Evolutionary conservation across 2,113 vertebrate genomes (phyloP), one percentile per base, ranked within the genome.

Genomic region (Felis chaus): DNA sequence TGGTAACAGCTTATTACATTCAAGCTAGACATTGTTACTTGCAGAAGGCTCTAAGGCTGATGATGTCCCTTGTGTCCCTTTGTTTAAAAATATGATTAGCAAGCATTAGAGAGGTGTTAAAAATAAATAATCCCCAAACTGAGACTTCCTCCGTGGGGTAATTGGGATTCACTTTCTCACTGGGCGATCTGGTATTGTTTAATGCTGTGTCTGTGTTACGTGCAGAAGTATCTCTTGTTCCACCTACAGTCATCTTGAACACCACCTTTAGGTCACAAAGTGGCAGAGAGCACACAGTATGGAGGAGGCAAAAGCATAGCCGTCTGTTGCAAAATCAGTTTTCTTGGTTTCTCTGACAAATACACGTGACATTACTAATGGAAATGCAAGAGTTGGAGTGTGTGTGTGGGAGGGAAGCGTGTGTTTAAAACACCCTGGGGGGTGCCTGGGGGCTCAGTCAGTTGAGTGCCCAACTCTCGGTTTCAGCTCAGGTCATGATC

Each of bases 291-390:
- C 45, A 73, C 39, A 39, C 16, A 57, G 0, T 18, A 25, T 71
- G 57, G 45, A 90, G 86, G 36, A 48, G 27, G 27, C 48, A 84
- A 7, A 68, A 55, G 5, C 71, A 53, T 0, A 80, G 9, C 18
- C 19, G 55, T 36, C 68, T 91, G 39, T 39, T 45, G 31, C 23
- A 86, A 50, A 95, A 39, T 25, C 48, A 36, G 1, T 81, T 36
- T 25, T 84, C 84, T 94, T 92, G 68, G 7, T 78, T 86, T 96
- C 65, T 95, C 92, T 76, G n/a, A 88, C 81, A 92, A 87, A 69
- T 29, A 48, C 39, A n/a, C 2, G 1, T 7, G 73, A 14, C 21
- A 33, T 14, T 55, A 4, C 7, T 50, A 27, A 89, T 16, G 31
- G 27, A 82, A 61, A 69, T 45, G 12, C 5, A 79, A 63, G 48